A percentile compares a stretch with the other conserved stretches of the same genome.
Evolutionary conservation across 2,797 vertebrate genomes (phyloP).

Genomic region (Crocodylus rhombifer): DNA sequence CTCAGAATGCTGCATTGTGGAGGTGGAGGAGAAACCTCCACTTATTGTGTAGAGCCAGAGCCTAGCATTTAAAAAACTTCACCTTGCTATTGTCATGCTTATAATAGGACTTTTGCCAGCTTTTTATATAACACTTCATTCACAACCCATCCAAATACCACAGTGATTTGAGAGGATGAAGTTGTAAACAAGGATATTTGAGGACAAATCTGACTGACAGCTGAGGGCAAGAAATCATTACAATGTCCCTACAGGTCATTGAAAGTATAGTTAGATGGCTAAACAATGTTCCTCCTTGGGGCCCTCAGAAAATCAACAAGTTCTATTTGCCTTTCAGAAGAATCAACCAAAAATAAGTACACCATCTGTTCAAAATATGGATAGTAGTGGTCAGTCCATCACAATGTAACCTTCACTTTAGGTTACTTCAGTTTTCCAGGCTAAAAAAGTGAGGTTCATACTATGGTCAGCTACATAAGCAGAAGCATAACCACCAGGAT

Average conservation of each 20-base stretch:
- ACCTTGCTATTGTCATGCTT: not conserved
- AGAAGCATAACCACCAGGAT: not conserved
- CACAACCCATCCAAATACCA: not conserved
- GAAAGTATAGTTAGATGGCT: not conserved
- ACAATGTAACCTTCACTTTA: not conserved
- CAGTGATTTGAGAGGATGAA: not conserved
- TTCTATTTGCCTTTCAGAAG: not conserved
- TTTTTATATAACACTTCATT: fast-evolving
- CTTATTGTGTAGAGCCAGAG: not conserved
- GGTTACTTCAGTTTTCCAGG: not conserved
- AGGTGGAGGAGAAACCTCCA: not conserved
- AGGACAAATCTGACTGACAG: not conserved
- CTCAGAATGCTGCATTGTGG: not conserved
- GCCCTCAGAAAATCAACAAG: not conserved
- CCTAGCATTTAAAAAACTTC: not conserved
- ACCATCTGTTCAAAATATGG: not conserved
- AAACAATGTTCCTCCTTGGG: not conserved
- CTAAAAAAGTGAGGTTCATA: not conserved
- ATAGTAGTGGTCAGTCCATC: not conserved
- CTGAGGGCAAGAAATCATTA: not conserved
- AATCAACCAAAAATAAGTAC: not conserved
- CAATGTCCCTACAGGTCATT: not conserved
- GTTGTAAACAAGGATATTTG: not conserved
- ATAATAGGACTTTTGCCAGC: not conserved
- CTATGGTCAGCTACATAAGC: not conserved